Conservation (phyloP, 2,888 invertebrate genomes). For the Ichneumoninae sp. region DNA sequence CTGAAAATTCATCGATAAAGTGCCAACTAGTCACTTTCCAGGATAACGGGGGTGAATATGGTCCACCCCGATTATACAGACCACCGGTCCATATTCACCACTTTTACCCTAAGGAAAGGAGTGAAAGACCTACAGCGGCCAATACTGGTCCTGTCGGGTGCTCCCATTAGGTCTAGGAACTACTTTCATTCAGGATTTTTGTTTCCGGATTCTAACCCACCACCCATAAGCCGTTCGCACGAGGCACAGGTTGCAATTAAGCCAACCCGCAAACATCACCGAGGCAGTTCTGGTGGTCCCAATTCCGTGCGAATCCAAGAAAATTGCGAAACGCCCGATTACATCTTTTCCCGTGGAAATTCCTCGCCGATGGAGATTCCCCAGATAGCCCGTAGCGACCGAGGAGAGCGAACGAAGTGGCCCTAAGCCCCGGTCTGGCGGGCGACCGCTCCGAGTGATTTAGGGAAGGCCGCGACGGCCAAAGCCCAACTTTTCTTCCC, state of each 20-base stretch:
- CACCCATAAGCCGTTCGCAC: not conserved
- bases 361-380: conserved; percentile 35
- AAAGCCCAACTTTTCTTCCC: conserved; percentile 65
- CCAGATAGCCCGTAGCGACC: conserved; percentile 22
- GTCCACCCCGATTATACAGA: not conserved
- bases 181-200: not conserved
- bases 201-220: not conserved
- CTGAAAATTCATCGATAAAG: not conserved
- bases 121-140: not conserved
- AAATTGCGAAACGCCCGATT: conserved; percentile 36
- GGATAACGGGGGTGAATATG: not conserved
- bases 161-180: not conserved
- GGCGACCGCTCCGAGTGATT: conserved; percentile 59
- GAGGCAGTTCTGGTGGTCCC: not conserved
- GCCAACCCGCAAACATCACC: not conserved
- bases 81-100: not conserved
- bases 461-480: conserved; percentile 45
- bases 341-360: conserved; percentile 6
- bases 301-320: conserved; percentile 41
- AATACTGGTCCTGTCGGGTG: not conserved
- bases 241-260: not conserved
- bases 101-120: not conserved
- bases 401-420: conserved; percentile 30
- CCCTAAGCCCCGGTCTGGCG: conserved; percentile 38
- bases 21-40: not conserved